Conservation (phyloP, 2,888 invertebrate genomes). For the Drosophila imparisetae region DNA sequence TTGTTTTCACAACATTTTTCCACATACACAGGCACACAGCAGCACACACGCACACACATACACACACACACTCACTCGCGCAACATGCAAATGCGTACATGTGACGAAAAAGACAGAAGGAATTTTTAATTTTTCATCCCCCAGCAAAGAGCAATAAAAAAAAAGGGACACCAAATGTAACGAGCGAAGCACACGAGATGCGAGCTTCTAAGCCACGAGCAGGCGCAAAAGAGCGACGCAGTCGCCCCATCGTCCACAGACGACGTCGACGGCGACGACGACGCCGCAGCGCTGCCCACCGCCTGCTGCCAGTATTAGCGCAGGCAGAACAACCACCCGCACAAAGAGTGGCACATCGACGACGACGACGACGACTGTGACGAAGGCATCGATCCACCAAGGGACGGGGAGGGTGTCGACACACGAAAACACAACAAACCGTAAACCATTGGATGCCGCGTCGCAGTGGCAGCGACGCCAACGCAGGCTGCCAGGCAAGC, state of each 20-base stretch:
- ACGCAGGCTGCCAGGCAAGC: constrained; percentile 1
- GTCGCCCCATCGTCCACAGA: constrained; percentile 43
- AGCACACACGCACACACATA: constrained; percentile 4
- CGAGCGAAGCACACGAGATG: constrained; percentile 44
- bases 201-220: constrained; percentile 52
- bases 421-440: constrained; percentile 82
- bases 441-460: constrained; percentile 79
- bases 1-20: constrained; percentile 52
- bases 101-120: constrained; percentile 20
- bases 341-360: constrained; percentile 20
- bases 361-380: constrained; percentile 7
- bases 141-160: constrained; percentile 34
- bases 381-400: constrained; percentile 31
- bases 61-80: constrained; percentile 4
- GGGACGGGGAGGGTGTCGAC: constrained; percentile 28
- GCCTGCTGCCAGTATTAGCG: constrained; percentile 13
- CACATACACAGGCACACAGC: constrained; percentile 16
- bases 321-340: constrained; percentile 66
- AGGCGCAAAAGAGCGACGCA: constrained; percentile 63
- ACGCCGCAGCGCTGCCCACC: constrained; percentile 38
- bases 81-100: neutral
- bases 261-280: constrained; percentile 7
- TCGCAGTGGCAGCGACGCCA: constrained; percentile 22
- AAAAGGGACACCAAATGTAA: constrained; percentile 51
- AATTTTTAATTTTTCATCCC: constrained; percentile 65